These are phyloP conservation scores for Drosophila rellima DNA, from an alignment of 2,888 invertebrate species.

Conservation along the genomic window DNA sequence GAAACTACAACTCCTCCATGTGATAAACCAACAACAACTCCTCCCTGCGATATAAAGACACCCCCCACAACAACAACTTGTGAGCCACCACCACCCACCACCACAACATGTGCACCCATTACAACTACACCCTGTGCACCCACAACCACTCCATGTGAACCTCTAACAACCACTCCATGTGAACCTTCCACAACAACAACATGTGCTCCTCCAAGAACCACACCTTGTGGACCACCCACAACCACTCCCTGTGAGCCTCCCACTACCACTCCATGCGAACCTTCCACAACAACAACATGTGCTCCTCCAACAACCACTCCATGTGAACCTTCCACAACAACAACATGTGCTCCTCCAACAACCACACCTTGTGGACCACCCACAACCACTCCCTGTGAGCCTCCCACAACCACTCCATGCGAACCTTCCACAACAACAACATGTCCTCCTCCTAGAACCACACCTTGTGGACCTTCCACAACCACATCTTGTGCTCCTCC, in stretches of 20 bases:
- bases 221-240: slow-evolving; percentile 2
- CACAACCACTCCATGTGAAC: slow-evolving; percentile 16
- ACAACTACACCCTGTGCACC: slow-evolving; percentile 5
- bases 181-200: slow-evolving; percentile 16
- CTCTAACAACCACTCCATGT: background rate
- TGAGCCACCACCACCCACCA: background rate
- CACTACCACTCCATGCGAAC: slow-evolving; percentile 8
- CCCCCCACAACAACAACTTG: slow-evolving; percentile 10
- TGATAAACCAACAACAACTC: slow-evolving; percentile 7
- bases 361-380: slow-evolving; percentile 8
- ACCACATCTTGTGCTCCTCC: background rate
- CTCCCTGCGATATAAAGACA: slow-evolving; percentile 1
- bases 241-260: slow-evolving; percentile 1
- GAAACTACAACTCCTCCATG: slow-evolving; percentile 14
- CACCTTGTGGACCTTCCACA: background rate
- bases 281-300: slow-evolving; percentile 1
- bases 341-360: background rate
- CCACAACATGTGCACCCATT: background rate
- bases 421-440: slow-evolving; percentile 1
- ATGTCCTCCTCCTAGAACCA: background rate
- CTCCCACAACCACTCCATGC: slow-evolving; percentile 8
- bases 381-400: background rate
- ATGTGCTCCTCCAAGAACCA: background rate
- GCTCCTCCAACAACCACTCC: slow-evolving; percentile 3
- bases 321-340: background rate